Conservation (phyloP, 2,113 vertebrate genomes). For the Ornithorhynchus anatinus region DNA sequence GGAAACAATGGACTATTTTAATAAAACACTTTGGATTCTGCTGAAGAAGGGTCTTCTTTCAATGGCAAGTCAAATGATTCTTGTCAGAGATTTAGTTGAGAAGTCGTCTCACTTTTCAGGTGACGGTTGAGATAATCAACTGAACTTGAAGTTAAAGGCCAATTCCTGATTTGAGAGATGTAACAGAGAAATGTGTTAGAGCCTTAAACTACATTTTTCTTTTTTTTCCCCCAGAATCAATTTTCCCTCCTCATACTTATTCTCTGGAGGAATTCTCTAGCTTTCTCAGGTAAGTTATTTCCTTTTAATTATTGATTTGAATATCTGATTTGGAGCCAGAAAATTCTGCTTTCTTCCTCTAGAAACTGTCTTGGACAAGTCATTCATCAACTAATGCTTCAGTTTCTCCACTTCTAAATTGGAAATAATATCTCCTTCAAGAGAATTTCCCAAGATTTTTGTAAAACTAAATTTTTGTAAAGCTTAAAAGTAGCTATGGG, state of each 20-base stretch:
- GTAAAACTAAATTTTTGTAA: no score
- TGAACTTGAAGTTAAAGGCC: slow-evolving; percentile 9
- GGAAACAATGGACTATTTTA: neutral
- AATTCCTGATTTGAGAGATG: slow-evolving; percentile 1
- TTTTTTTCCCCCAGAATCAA: neutral
- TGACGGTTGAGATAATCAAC: neutral
- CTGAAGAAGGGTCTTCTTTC: slow-evolving; percentile 23
- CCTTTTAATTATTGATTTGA: no score
- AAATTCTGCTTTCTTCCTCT: no score
- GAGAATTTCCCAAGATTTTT: no score
- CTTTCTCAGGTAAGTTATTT: neutral
- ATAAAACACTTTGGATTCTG: slow-evolving; percentile 33
- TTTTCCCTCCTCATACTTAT: neutral
- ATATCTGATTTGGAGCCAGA: no score
- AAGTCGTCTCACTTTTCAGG: neutral
- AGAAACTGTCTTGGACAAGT: no score
- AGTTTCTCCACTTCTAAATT: no score
- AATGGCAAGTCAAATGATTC: slow-evolving; percentile 22
- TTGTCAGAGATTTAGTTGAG: slow-evolving; percentile 10
- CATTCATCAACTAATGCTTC: no score
- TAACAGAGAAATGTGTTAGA: neutral
- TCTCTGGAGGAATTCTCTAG: neutral
- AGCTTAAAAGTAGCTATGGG: no score
- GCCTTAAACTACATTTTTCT: neutral
- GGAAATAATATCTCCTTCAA: no score